Percentiles rank a stretch among this genome's conserved stretches.
Conservation (phyloP, 2,888 invertebrate species). For the Cremastobaeus sp. region DNA sequence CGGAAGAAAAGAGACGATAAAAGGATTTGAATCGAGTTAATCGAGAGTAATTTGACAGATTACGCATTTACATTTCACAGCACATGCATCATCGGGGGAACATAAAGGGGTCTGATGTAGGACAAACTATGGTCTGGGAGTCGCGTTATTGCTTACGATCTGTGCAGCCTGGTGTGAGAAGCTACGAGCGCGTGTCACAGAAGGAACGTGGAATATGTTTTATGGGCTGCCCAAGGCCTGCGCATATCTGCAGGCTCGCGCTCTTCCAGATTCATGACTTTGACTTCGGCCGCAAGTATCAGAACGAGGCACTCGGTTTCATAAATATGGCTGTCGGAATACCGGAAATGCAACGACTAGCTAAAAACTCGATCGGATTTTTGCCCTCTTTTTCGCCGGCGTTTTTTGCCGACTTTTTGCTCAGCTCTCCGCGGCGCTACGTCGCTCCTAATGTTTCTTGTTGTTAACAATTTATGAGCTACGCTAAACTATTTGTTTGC, state of each 20-base stretch:
- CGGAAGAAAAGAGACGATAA: no score
- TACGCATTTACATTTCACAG: conserved; percentile 31
- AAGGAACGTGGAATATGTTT: conserved; percentile 57
- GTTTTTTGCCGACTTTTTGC: no score
- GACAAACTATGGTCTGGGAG: conserved; percentile 51
- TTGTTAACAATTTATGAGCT: conserved; percentile 34
- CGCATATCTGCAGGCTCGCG: conserved; percentile 29
- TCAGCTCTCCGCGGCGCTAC: no score
- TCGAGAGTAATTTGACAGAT: conserved; percentile 37
- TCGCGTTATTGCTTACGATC: conserved; percentile 53
- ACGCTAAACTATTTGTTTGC: conserved; percentile 28
- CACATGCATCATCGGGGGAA: conserved; percentile 32
- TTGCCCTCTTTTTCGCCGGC: conserved; percentile 1
- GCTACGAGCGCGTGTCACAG: conserved; percentile 41
- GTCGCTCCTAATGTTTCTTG: conserved; percentile 32
- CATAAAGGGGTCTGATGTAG: conserved; percentile 53
- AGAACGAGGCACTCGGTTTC: conserved; percentile 38
- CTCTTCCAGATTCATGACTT: conserved; percentile 29
- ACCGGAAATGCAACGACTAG: neutral
- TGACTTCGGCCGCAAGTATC: conserved; percentile 33
- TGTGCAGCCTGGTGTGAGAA: conserved; percentile 19
- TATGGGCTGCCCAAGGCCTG: conserved; percentile 36
- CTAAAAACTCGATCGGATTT: conserved; percentile 20
- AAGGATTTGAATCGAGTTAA: no score
- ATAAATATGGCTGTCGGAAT: conserved; percentile 26